Evolutionary conservation across 2,797 vertebrate species (phyloP).

Genomic region (Danio albolineatus): DNA sequence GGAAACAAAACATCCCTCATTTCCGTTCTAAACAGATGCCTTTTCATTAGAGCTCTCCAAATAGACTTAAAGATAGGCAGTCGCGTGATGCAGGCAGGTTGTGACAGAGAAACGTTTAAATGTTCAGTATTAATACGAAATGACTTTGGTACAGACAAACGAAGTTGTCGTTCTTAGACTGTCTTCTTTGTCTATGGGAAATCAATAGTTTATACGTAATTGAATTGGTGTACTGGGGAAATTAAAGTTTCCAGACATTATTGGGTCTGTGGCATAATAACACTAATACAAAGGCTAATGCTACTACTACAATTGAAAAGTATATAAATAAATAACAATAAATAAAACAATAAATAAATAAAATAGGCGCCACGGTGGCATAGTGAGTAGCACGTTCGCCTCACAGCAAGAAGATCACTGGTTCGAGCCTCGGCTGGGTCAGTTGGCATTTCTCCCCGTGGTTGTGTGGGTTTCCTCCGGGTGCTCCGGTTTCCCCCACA

Average conservation of each 20-base stretch:
- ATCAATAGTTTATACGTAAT: constrained; percentile 64
- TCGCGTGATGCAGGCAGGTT: constrained; percentile 24
- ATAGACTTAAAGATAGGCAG: constrained; percentile 38
- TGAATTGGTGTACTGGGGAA: constrained; percentile 67
- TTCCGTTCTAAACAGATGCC: constrained; percentile 33
- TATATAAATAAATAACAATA: no score
- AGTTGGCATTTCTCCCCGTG: no score
- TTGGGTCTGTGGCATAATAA: not conserved
- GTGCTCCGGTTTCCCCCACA: no score
- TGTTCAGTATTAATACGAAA: constrained; percentile 56
- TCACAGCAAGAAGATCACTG: no score
- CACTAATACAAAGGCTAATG: not conserved
- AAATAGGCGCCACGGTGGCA: no score
- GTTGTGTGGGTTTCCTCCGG: no score
- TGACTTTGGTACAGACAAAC: constrained; percentile 56
- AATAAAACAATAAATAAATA: no score
- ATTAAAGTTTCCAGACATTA: constrained; percentile 70
- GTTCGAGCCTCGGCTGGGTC: no score
- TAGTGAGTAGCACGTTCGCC: no score
- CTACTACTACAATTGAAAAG: not conserved
- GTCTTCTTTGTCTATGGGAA: constrained; percentile 15
- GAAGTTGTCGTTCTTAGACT: constrained; percentile 34
- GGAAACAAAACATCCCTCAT: constrained; percentile 40
- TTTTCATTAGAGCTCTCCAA: constrained; percentile 37
- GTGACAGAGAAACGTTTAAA: constrained; percentile 44